A percentile compares a stretch with the other conserved stretches of the same genome.
These are phyloP conservation scores for Spilarctia lutea DNA, from an alignment of 2,888 invertebrate species.

Conservation along the genomic window DNA sequence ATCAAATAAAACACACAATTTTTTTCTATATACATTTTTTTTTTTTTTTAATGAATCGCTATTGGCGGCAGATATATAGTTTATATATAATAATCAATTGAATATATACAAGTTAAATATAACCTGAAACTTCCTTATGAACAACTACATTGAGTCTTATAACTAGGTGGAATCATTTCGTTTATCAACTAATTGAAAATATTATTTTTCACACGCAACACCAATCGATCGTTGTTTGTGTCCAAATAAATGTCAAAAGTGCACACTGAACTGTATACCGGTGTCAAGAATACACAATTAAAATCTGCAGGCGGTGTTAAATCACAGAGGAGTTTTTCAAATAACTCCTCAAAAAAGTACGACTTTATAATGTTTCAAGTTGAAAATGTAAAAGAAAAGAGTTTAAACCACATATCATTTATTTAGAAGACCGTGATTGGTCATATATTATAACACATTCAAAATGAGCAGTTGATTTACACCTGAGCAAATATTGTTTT, in stretches of 20 bases:
- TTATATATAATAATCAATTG: slow-evolving; percentile 79
- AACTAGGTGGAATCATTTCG: slow-evolving; percentile 81
- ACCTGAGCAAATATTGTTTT: neutral
- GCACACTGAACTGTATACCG: slow-evolving; percentile 10
- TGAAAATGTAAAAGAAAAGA: neutral
- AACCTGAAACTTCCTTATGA: slow-evolving; percentile 75
- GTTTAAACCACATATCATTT: neutral
- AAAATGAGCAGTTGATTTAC: neutral
- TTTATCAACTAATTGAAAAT: slow-evolving; percentile 57
- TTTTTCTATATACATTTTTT: slow-evolving; percentile 76
- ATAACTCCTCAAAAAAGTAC: neutral
- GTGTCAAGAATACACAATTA: neutral
- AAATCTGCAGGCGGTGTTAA: neutral
- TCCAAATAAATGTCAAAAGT: slow-evolving; percentile 30
- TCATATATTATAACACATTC: neutral
- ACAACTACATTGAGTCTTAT: slow-evolving; percentile 81
- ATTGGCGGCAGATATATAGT: slow-evolving; percentile 70
- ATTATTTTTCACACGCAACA: slow-evolving; percentile 46
- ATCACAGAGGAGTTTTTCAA: neutral
- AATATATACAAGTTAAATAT: slow-evolving; percentile 80
- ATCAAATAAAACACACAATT: slow-evolving; percentile 58
- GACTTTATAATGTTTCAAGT: neutral
- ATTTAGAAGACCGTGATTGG: neutral
- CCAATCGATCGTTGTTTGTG: slow-evolving; percentile 28
- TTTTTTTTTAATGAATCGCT: slow-evolving; percentile 69